Conservation (phyloP, 2,113 vertebrate genomes). For the Siphamia tubifer region DNA sequence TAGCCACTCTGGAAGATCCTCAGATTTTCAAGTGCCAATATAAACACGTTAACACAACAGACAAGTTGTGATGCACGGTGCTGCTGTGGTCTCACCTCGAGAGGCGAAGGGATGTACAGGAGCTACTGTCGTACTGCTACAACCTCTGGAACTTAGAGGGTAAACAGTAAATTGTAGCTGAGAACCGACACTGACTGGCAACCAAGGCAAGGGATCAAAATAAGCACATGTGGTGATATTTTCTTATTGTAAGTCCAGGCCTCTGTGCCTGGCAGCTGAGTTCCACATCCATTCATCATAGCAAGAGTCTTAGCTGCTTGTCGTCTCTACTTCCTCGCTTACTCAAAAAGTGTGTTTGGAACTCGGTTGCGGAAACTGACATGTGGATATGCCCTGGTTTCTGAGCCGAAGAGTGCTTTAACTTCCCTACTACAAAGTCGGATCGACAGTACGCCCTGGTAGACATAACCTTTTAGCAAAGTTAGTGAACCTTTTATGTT, state of each 20-base stretch:
- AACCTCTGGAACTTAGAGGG: neutral
- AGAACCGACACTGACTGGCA: neutral
- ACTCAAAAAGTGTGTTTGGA: neutral
- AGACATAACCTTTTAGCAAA: conserved; percentile 9
- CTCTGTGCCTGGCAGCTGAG: neutral
- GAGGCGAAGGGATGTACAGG: neutral
- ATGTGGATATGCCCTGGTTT: conserved; percentile 9
- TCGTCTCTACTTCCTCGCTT: neutral
- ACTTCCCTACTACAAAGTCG: neutral
- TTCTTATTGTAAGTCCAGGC: conserved; percentile 4
- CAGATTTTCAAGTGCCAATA: conserved; percentile 37
- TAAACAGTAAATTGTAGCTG: neutral
- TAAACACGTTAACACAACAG: conserved; percentile 53
- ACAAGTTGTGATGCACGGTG: conserved; percentile 30
- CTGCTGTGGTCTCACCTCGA: neutral
- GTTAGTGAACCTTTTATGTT: neutral
- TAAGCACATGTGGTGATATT: conserved; percentile 9
- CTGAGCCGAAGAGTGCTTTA: neutral
- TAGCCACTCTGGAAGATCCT: conserved; percentile 32
- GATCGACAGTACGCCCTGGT: neutral
- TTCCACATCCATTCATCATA: conserved; percentile 20
- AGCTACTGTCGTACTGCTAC: neutral
- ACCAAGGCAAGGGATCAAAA: conserved; percentile 7
- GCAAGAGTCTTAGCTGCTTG: neutral
- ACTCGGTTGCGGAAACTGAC: neutral